Evolutionary conservation across 2,888 invertebrate species (phyloP).

Genomic region (Adineta ricciae): DNA sequence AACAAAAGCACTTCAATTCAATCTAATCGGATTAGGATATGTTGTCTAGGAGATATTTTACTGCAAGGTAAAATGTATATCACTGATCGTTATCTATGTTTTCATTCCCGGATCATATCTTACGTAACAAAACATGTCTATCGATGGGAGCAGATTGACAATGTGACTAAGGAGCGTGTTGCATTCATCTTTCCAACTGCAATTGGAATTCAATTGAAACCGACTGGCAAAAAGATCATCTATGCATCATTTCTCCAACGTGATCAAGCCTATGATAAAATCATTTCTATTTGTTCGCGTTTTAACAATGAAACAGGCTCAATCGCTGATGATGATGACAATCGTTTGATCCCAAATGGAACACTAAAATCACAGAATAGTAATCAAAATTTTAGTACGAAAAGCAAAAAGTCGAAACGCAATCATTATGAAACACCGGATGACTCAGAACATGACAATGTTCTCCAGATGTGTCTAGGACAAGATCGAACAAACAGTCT

Average conservation of each 20-base stretch:
- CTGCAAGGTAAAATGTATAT: slow-evolving; percentile 23
- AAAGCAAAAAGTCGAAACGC: neutral
- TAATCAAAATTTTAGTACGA: neutral
- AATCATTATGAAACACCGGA: neutral
- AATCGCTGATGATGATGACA: neutral
- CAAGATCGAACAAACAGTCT: neutral
- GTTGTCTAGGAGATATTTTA: slow-evolving; percentile 9
- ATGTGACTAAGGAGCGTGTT: neutral
- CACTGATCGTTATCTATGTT: slow-evolving; percentile 7
- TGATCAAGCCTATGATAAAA: slow-evolving; percentile 4
- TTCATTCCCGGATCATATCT: neutral
- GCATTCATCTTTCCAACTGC: slow-evolving; percentile 13
- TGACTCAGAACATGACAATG: neutral
- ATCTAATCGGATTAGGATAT: too few species aligned
- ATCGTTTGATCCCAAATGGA: neutral
- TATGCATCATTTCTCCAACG: slow-evolving; percentile 14
- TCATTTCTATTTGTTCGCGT: neutral
- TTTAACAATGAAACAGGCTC: neutral
- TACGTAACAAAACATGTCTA: slow-evolving; percentile 21
- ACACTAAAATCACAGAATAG: neutral
- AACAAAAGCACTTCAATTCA: too few species aligned
- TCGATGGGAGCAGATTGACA: slow-evolving; percentile 16
- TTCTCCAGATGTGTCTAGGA: neutral
- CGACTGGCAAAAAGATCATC: neutral
- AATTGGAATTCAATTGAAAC: neutral